phyloP scores from a whole-genome alignment of 2,888 invertebrate species.

The Diloba caeruleocephala region DNA sequence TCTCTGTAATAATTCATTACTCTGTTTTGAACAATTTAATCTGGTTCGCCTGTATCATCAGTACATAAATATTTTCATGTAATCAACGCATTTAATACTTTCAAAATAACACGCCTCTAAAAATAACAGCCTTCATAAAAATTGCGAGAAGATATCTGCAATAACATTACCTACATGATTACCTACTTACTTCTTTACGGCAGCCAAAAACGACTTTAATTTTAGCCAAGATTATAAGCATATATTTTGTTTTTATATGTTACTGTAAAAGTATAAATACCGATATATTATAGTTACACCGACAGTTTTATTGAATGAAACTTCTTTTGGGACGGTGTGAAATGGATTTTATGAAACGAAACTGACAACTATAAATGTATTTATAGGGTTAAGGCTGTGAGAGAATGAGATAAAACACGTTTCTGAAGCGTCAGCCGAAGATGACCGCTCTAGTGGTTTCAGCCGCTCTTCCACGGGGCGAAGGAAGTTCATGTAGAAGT shows the following conservation, averaged over 20 bases:
- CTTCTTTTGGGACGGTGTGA: too few species aligned
- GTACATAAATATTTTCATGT: conserved; percentile 12
- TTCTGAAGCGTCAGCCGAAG: too few species aligned
- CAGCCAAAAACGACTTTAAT: conserved; percentile 26
- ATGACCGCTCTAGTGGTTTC: too few species aligned
- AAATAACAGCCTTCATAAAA: conserved; percentile 40
- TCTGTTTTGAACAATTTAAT: background rate
- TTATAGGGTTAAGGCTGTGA: too few species aligned
- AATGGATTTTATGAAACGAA: too few species aligned
- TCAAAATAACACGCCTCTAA: conserved; percentile 26
- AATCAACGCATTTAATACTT: conserved; percentile 27
- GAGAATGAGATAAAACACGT: too few species aligned
- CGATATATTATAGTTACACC: background rate
- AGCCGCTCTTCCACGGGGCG: too few species aligned
- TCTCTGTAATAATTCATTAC: too few species aligned
- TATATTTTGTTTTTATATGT: conserved; percentile 6
- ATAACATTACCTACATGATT: conserved; percentile 35
- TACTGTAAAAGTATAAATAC: background rate
- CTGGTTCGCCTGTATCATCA: background rate
- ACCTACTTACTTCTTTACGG: conserved; percentile 27
- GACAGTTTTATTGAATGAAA: too few species aligned
- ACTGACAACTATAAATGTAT: too few species aligned
- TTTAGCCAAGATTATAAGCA: conserved; percentile 14
- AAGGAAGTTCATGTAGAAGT: too few species aligned
- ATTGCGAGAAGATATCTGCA: conserved; percentile 24